Percentiles rank a stretch among this genome's conserved stretches.
These are phyloP conservation scores for Mugil cephalus DNA, from an alignment of 2,113 vertebrate genomes.

Conservation along the genomic window DNA sequence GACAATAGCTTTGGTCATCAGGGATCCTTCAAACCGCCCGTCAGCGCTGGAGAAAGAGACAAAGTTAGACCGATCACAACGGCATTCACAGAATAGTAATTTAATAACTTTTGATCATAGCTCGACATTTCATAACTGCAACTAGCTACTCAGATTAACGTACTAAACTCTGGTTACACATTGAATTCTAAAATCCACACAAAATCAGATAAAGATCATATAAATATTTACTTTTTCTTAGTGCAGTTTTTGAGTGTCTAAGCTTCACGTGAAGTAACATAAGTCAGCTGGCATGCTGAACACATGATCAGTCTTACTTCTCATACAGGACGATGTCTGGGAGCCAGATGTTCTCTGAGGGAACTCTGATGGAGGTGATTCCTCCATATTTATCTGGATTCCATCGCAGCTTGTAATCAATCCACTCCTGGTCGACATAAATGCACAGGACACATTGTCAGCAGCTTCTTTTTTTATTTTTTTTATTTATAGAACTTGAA, in stretches of 20 bases:
- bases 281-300: too few species aligned
- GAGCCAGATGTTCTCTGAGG: conserved; percentile 95
- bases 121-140: too few species aligned
- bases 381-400: conserved; percentile 94
- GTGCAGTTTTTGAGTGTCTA: too few species aligned
- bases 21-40: conserved; percentile 94
- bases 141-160: too few species aligned
- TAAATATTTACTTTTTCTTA: too few species aligned
- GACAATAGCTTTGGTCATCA: conserved; percentile 97
- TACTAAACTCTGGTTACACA: too few species aligned
- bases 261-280: too few species aligned
- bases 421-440: conserved; percentile 89
- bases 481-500: not conserved
- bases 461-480: too few species aligned
- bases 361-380: conserved; percentile 92
- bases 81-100: not conserved
- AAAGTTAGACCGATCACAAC: conserved; percentile 1
- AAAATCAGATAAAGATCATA: too few species aligned
- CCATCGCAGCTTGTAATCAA: conserved; percentile 93
- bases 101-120: too few species aligned
- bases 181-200: too few species aligned
- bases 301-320: conserved; percentile 90
- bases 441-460: conserved; percentile 14
- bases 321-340: conserved; percentile 97
- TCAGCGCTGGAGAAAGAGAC: conserved; percentile 87